These are phyloP conservation scores for Paratilapia polleni DNA, from an alignment of 2,113 vertebrate species.

Conservation along the genomic window DNA sequence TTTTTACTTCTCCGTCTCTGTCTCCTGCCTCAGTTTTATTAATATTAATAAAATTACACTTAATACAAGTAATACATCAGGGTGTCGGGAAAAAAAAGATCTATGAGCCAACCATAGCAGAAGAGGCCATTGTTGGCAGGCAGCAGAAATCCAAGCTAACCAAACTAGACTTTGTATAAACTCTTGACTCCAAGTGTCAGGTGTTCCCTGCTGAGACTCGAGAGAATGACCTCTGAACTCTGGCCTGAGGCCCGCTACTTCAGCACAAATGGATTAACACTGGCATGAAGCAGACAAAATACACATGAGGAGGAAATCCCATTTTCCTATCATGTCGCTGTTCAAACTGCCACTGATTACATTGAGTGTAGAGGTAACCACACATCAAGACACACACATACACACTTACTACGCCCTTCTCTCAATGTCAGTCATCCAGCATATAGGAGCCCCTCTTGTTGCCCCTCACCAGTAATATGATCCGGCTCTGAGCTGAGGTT, in stretches of 20 bases:
- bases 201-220: conserved; percentile 30
- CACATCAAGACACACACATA: background rate
- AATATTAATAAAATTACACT: background rate
- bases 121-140: background rate
- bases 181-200: conserved; percentile 63
- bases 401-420: conserved; percentile 14
- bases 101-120: background rate
- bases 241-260: conserved; percentile 2
- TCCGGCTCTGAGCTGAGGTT: conserved; percentile 53
- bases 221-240: conserved; percentile 40
- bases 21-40: background rate
- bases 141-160: conserved; percentile 17
- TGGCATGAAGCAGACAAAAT: conserved; percentile 2
- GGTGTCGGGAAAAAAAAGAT: background rate
- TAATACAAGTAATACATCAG: background rate
- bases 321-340: conserved; percentile 23
- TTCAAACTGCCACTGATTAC: conserved; percentile 36
- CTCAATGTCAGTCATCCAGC: conserved; percentile 39
- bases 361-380: conserved; percentile 1
- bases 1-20: background rate
- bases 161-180: conserved; percentile 66
- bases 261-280: conserved; percentile 36
- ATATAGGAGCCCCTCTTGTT: conserved; percentile 42
- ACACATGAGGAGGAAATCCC: conserved; percentile 30
- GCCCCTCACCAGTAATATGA: conserved; percentile 66